Evolutionary conservation across 2,113 vertebrate species (phyloP).

Genomic region (Corythaixoides concolor): DNA sequence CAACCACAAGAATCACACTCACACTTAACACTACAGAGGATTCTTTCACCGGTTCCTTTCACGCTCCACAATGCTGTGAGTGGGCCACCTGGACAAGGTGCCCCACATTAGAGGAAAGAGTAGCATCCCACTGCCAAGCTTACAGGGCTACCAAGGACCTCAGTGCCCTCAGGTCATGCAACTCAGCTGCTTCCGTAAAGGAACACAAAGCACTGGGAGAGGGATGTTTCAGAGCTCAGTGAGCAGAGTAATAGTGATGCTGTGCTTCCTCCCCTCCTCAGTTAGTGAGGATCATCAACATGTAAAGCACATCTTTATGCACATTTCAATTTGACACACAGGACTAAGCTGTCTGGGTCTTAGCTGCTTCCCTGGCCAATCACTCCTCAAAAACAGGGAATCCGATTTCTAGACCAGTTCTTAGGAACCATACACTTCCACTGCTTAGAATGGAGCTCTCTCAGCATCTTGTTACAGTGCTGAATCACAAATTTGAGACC

Average conservation of each 20-base stretch:
- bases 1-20: background rate
- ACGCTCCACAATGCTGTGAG: background rate
- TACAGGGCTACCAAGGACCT: background rate
- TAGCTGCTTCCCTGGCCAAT: conserved; percentile 41
- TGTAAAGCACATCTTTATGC: conserved; percentile 48
- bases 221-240: background rate
- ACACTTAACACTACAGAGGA: background rate
- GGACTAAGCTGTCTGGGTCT: conserved; percentile 58
- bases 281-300: conserved; percentile 20
- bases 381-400: conserved; percentile 22
- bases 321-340: conserved; percentile 59
- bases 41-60: background rate
- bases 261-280: background rate
- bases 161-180: background rate
- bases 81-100: background rate
- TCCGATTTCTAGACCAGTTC: conserved; percentile 54
- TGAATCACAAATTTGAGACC: conserved; percentile 57
- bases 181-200: background rate
- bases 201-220: background rate
- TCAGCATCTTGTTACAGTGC: conserved; percentile 41
- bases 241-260: background rate
- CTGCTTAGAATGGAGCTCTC: conserved; percentile 40
- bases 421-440: conserved; percentile 26
- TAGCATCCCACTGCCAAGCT: background rate
- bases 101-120: fast-evolving